A percentile compares a stretch with the other conserved stretches of the same genome.
phyloP scores from a whole-genome alignment of 2,113 vertebrate species.

The Ochotona princeps region DNA sequence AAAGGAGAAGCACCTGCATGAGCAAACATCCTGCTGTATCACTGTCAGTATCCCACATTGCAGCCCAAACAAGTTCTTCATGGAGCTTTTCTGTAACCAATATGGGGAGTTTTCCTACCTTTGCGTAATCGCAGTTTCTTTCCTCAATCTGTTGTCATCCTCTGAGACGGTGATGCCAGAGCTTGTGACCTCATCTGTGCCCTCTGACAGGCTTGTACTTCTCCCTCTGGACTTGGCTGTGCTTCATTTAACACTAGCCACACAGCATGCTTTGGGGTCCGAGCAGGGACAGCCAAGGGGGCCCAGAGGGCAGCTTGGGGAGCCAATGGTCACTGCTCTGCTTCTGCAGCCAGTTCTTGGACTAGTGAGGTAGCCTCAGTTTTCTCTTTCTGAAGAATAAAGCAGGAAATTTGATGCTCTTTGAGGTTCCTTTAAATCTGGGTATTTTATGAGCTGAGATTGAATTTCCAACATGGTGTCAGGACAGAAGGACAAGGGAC shows the following conservation, averaged over 20 bases:
- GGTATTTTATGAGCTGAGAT: not conserved
- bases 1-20: not conserved
- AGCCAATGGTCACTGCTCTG: not conserved
- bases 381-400: not conserved
- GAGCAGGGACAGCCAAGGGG: not conserved
- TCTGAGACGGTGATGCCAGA: not conserved
- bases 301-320: not conserved
- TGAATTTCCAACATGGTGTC: not conserved
- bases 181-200: constrained; percentile 4
- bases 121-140: not conserved
- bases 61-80: not conserved
- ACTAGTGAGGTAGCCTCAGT: not conserved
- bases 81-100: not conserved
- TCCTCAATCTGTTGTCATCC: constrained; percentile 1
- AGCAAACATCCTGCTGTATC: not conserved
- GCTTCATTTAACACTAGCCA: not conserved
- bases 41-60: accelerated
- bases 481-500: not conserved
- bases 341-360: not conserved
- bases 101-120: not conserved
- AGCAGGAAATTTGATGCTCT: not conserved
- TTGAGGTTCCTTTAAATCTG: not conserved
- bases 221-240: not conserved
- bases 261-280: not conserved
- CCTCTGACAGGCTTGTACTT: not conserved